These are phyloP conservation scores for Hiodon alosoides DNA, from an alignment of 2,113 vertebrate genomes.

Conservation along the genomic window DNA sequence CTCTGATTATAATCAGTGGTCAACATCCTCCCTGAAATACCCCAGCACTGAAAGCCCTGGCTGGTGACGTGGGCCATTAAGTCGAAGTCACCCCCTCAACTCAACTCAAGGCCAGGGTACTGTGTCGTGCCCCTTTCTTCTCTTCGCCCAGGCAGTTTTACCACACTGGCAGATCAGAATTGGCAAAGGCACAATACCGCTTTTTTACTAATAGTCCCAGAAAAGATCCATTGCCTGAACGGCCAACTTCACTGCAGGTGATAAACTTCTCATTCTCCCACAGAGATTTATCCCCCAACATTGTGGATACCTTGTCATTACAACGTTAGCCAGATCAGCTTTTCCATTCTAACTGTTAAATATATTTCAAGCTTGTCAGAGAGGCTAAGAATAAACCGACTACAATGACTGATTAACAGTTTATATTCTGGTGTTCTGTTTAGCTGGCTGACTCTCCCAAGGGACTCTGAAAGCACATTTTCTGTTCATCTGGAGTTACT, in stretches of 20 bases:
- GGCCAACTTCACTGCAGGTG: too few relatives aligned
- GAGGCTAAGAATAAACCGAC: conserved; percentile 50
- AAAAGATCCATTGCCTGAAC: too few relatives aligned
- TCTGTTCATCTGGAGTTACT: conserved; percentile 20
- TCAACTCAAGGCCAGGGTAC: too few relatives aligned
- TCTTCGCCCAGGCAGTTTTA: too few relatives aligned
- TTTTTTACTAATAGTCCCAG: too few relatives aligned
- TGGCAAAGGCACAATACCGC: too few relatives aligned
- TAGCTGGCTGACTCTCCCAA: conserved; percentile 21
- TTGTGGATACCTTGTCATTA: conserved; percentile 5
- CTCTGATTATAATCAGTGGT: conserved; percentile 7
- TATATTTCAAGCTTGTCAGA: conserved; percentile 40
- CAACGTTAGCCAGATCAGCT: neutral
- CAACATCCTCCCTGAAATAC: conserved; percentile 10
- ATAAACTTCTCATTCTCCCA: neutral
- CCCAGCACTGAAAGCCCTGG: too few relatives aligned
- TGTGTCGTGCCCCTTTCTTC: too few relatives aligned
- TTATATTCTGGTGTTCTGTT: conserved; percentile 30
- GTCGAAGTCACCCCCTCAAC: too few relatives aligned
- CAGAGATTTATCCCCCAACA: neutral
- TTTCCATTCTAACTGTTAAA: conserved; percentile 20
- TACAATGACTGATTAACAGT: conserved; percentile 52
- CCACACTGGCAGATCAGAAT: too few relatives aligned
- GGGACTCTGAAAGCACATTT: neutral
- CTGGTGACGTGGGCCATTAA: too few relatives aligned